Conservation (phyloP, 2,113 vertebrate species). For the Recurvirostra avosetta region DNA sequence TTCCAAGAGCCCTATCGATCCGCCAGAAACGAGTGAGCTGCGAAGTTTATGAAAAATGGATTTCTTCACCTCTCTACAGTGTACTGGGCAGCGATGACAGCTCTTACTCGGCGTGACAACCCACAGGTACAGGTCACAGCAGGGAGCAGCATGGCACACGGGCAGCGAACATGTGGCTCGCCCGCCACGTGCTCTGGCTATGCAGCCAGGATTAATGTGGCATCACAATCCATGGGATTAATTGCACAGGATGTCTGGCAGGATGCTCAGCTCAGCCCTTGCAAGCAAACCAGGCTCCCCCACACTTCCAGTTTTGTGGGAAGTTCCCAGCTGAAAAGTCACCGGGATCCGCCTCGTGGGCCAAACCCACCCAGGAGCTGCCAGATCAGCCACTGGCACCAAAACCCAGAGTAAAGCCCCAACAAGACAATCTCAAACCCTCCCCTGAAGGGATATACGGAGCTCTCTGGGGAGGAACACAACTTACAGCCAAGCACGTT, state of each 20-base stretch:
- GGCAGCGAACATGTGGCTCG: fast-evolving
- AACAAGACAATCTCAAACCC: background rate
- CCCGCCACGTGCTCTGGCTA: fast-evolving
- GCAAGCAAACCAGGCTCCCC: background rate
- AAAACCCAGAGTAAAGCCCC: background rate
- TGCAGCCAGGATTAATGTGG: background rate
- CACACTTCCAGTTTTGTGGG: background rate
- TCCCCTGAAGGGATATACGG: background rate
- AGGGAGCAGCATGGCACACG: fast-evolving
- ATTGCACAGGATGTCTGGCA: fast-evolving
- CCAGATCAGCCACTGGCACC: background rate
- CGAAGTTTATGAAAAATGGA: background rate
- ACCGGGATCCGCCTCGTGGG: fast-evolving
- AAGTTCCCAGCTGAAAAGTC: background rate
- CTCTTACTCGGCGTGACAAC: fast-evolving
- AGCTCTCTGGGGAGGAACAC: background rate
- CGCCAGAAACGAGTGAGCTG: fast-evolving
- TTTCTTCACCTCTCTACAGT: background rate
- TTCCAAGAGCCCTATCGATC: background rate
- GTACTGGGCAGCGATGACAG: fast-evolving
- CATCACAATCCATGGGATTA: background rate
- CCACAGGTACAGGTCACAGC: background rate
- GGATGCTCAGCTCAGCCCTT: background rate
- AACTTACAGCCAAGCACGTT: background rate
- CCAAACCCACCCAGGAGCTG: background rate